These are phyloP conservation scores for Callocephalon fimbriatum DNA, from an alignment of 2,113 vertebrate genomes.

Conservation along the genomic window DNA sequence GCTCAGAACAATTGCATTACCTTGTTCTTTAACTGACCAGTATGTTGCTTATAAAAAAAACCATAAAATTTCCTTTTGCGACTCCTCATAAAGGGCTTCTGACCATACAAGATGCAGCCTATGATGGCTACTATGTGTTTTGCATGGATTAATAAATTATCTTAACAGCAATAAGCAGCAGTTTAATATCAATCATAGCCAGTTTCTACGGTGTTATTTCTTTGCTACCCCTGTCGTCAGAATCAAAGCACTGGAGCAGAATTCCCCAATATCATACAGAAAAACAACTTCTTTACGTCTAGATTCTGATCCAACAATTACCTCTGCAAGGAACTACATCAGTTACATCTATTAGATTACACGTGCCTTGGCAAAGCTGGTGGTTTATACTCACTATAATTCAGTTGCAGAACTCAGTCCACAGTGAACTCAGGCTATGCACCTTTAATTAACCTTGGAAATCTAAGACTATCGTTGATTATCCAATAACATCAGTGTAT, in stretches of 20 bases:
- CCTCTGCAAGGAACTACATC: not conserved
- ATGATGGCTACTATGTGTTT: not conserved
- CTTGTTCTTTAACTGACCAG: not conserved
- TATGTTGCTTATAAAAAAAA: not conserved
- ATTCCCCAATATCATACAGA: not conserved
- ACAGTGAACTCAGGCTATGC: not conserved
- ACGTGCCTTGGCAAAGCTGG: not conserved
- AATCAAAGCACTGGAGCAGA: not conserved
- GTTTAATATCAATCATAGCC: not conserved
- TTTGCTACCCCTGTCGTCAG: not conserved
- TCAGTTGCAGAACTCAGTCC: not conserved
- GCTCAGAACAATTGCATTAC: not conserved
- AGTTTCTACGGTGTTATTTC: not conserved
- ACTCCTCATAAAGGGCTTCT: not conserved
- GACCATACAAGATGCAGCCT: not conserved
- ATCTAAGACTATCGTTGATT: not conserved
- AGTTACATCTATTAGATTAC: not conserved
- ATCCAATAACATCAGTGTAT: not conserved
- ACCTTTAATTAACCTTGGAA: conserved; percentile 2
- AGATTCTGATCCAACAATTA: conserved; percentile 27
- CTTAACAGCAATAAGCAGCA: not conserved
- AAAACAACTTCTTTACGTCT: not conserved
- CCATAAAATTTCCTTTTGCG: not conserved
- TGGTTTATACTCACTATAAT: not conserved
- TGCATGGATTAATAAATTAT: not conserved